Evolutionary conservation across 2,888 invertebrate species (phyloP).

Genomic region (Agrochola circellaris): DNA sequence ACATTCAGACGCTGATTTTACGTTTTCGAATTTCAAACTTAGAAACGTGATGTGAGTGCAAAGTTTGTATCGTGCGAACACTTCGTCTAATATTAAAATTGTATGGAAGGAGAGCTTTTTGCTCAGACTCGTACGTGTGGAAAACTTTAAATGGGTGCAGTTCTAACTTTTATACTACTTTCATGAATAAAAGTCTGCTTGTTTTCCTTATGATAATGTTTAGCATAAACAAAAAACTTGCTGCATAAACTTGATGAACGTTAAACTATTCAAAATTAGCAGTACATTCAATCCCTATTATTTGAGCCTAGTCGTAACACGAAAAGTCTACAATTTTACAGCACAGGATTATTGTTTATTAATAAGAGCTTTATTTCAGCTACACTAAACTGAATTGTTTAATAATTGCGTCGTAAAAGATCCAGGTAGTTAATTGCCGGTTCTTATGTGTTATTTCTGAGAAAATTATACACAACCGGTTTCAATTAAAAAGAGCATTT

Average conservation of each 20-base stretch:
- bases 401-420: slow-evolving; percentile 78
- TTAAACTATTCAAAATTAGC: slow-evolving; percentile 18
- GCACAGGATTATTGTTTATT: slow-evolving; percentile 75
- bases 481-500: slow-evolving; percentile 35
- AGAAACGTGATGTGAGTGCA: slow-evolving; percentile 82
- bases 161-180: slow-evolving; percentile 34
- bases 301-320: slow-evolving; percentile 72
- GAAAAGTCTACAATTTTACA: slow-evolving; percentile 76
- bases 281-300: slow-evolving; percentile 69
- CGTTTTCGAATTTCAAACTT: slow-evolving; percentile 85
- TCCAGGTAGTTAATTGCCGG: slow-evolving; percentile 63
- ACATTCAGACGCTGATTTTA: slow-evolving; percentile 85
- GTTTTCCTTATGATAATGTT: slow-evolving; percentile 8
- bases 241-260: not conserved
- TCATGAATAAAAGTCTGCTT: slow-evolving; percentile 18
- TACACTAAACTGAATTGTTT: slow-evolving; percentile 76
- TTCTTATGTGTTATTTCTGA: slow-evolving; percentile 49
- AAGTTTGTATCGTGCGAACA: slow-evolving; percentile 78
- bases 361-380: slow-evolving; percentile 77
- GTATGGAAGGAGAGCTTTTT: slow-evolving; percentile 61
- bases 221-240: not conserved
- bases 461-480: slow-evolving; percentile 35
- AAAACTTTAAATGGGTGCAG: slow-evolving; percentile 64
- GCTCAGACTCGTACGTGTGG: slow-evolving; percentile 34
- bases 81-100: slow-evolving; percentile 79